These are phyloP conservation scores for Pentamera pediparva DNA, from an alignment of 53 echinoderm and acorn worm genomes.

Conservation along the genomic window DNA sequence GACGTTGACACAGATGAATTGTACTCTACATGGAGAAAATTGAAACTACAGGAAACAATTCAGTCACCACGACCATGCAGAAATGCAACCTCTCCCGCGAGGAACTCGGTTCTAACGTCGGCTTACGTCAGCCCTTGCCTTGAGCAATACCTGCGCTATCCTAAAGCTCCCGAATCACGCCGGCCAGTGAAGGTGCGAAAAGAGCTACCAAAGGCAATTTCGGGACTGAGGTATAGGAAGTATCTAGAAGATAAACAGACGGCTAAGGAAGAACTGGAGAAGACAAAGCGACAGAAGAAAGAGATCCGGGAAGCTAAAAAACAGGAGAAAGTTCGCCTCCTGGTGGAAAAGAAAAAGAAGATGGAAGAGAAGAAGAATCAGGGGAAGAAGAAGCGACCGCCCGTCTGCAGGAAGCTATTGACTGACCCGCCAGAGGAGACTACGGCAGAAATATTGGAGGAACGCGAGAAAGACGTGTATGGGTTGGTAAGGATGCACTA, in stretches of 20 bases:
- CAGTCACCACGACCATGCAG: neutral
- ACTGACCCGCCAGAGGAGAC: neutral
- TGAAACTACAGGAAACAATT: slow-evolving; percentile 8
- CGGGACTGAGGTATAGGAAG: slow-evolving; percentile 14
- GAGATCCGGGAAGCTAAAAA: slow-evolving; percentile 2
- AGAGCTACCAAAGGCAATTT: slow-evolving; percentile 27
- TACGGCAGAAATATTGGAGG: neutral
- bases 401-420: slow-evolving; percentile 3
- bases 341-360: slow-evolving; percentile 1
- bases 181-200: neutral
- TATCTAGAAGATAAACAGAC: slow-evolving; percentile 22
- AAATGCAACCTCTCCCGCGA: neutral
- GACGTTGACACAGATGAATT: neutral
- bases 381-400: neutral
- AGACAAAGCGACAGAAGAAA: neutral
- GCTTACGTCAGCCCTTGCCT: slow-evolving; percentile 1
- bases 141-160: slow-evolving; percentile 12
- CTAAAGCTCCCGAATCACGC: slow-evolving; percentile 13
- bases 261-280: neutral
- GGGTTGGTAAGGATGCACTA: too few relatives aligned
- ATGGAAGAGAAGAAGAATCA: neutral
- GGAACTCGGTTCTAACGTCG: neutral
- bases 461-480: too few relatives aligned
- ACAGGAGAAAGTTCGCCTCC: neutral
- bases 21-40: slow-evolving; percentile 3